Evolutionary conservation across 2,797 vertebrate genomes (phyloP), one percentile per base, ranked within the genome.

Genomic region (Okamejei kenojei): DNA sequence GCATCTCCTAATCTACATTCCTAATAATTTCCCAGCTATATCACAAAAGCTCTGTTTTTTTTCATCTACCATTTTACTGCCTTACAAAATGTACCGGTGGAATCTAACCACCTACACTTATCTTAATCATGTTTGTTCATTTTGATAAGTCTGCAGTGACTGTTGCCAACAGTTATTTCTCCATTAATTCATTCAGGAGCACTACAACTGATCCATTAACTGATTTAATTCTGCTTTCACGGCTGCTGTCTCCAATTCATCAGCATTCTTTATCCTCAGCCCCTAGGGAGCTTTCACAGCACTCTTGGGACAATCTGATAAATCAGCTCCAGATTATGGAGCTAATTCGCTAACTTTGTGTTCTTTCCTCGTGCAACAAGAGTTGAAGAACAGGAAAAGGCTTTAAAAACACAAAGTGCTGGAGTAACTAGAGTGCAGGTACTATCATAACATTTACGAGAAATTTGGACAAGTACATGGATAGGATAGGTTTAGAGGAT

Each of bases 161-260:
- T n/a, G 35, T n/a, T 74, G 90, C 90, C 90, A 92, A 92, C 38
- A 7, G 38, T 38, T 45, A 26, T 8, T 19, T 86, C 93, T 93
- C 90, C 94, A 93, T 94, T 94, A 81, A 94, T 94, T 94, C 93
- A 95, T 94, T 93, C 94, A 94, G 94, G 58, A 94, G 45, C 93
- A 94, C 94, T 94, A 93, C 93, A 94, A 74, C 81, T 94, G 93
- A 94, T 93, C 94, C 93, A 93, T 82, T 94, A 94, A 94, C 90
- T 94, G 94, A 95, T 95, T 94, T 94, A 94, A 93, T 94, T 93
- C 82, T 93, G 93, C 90, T 93, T 65, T 82, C 91, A 95, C 93
- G 82, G 93, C 58, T 93, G 94, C 93, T 92, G 94, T 94, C 95
- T 95, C 88, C 79, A 94, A 94, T 94, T 95, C 95, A 96, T 96